Percentiles rank a stretch among this genome's conserved stretches.
These are phyloP conservation scores for Noctua janthe DNA, from an alignment of 2,888 invertebrate genomes.

Conservation along the genomic window DNA sequence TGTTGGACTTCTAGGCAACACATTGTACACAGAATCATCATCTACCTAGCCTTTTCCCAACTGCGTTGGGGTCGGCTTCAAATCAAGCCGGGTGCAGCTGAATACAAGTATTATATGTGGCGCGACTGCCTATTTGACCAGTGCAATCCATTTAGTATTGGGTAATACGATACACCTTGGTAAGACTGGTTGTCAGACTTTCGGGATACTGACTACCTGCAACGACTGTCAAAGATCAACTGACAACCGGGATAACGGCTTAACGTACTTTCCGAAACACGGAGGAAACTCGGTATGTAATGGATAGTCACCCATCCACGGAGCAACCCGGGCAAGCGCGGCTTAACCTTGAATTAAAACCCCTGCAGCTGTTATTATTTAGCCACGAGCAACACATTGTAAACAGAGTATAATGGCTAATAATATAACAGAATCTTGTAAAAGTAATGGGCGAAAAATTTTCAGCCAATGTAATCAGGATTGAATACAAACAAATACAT, in stretches of 20 bases:
- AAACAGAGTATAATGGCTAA: conserved; percentile 35
- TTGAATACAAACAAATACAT: conserved; percentile 58
- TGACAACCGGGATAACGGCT: neutral
- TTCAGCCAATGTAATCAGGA: conserved; percentile 54
- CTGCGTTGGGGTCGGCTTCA: neutral
- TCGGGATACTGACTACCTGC: neutral
- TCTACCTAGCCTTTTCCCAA: neutral
- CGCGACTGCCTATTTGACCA: neutral
- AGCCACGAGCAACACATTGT: conserved; percentile 9
- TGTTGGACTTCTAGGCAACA: neutral
- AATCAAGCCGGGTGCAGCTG: neutral
- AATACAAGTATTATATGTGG: neutral
- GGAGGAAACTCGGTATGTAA: neutral
- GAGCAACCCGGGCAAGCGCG: neutral
- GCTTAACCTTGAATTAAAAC: neutral
- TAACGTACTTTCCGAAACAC: neutral
- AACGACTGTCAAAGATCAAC: neutral
- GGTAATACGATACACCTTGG: neutral
- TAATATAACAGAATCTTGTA: conserved; percentile 18
- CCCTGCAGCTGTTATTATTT: neutral
- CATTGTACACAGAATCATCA: conserved; percentile 1
- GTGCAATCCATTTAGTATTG: neutral
- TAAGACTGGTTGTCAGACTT: neutral
- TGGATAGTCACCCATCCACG: neutral
- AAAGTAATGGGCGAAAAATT: conserved; percentile 29